Evolutionary conservation across 2,888 invertebrate species (phyloP).

Genomic region (Lymantria dispar): DNA sequence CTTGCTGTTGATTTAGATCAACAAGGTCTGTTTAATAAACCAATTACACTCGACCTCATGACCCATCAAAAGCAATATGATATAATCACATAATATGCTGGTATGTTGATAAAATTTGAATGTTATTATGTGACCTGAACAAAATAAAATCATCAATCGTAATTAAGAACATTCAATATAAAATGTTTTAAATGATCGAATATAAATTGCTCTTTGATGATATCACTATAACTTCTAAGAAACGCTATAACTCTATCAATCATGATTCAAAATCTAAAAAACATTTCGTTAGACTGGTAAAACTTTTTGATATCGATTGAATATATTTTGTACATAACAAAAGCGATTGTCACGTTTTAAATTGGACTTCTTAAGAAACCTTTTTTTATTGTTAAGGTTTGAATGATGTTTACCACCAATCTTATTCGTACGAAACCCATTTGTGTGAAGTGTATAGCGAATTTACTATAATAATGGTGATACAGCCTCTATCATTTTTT

Average conservation of each 20-base stretch:
- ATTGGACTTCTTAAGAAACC: conserved; percentile 33
- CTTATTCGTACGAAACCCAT: conserved; percentile 12
- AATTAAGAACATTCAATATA: background rate
- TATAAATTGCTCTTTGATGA: background rate
- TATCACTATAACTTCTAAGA: background rate
- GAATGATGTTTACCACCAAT: conserved; percentile 25
- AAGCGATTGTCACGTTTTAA: conserved; percentile 40
- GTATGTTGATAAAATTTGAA: too few relatives aligned
- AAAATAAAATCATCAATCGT: background rate
- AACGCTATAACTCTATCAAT: background rate
- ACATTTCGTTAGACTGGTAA: background rate
- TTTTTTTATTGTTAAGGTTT: conserved; percentile 24
- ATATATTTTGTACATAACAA: conserved; percentile 15
- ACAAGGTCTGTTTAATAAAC: too few relatives aligned
- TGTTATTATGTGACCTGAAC: background rate
- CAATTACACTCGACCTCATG: too few relatives aligned
- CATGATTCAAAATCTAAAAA: background rate
- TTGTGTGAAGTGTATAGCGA: conserved; percentile 33
- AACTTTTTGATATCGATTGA: background rate
- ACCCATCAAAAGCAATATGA: too few relatives aligned
- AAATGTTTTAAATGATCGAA: background rate
- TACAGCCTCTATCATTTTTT: conserved; percentile 37
- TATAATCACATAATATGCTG: too few relatives aligned
- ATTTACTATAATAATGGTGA: conserved; percentile 41
- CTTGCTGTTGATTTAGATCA: too few relatives aligned